Evolutionary conservation across 1,140 invertebrate species (phyloP), one percentile per base, ranked within the genome.

Genomic region (Bradynema listronoti): DNA sequence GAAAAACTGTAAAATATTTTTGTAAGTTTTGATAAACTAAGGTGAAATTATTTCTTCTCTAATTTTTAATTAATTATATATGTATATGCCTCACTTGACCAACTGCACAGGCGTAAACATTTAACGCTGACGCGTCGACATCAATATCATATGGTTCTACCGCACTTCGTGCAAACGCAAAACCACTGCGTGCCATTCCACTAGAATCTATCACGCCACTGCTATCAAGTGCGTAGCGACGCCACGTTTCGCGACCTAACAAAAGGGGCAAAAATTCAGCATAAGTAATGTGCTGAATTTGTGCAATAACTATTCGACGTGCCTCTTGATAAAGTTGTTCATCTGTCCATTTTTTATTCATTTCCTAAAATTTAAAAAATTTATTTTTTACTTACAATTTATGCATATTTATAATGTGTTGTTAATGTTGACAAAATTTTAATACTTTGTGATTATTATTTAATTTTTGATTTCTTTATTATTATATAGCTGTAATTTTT

Each of bases 321-420:
- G 58, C n/a, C 19, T 36, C 69, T 79, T 95, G 90, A 77, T 87
- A 97, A 0, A 95, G 76, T 0, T 86, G 91, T 80, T 94, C 90
- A 74, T 95, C 90, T 72, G 91, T 87, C 91, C 90, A 93, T 71
- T 92, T 89, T 1, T 88, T 88, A 80, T 94, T 94, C 6, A 92
- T 9, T 30, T 90, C 83, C 74, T 98, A 33, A 72, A 57, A 54
- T 27, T 32, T 9, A 41, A 61, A 61, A 52, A 5, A 51, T 24
- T 4, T 29, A 54, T 19, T 7, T 45, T 25, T 54, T 22, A 36
- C 4, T 22, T 14, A 5, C 27, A 56, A 56, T 54, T 22, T 6
- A 32, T 3, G 25, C 30, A 2, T 5, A 3, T 7, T 50, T n/a
- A n/a, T n/a, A n/a, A n/a, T n/a, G n/a, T n/a, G n/a, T n/a, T n/a